These are phyloP conservation scores for Chymomyza amoena DNA, from an alignment of 2,888 invertebrate genomes.

Conservation along the genomic window DNA sequence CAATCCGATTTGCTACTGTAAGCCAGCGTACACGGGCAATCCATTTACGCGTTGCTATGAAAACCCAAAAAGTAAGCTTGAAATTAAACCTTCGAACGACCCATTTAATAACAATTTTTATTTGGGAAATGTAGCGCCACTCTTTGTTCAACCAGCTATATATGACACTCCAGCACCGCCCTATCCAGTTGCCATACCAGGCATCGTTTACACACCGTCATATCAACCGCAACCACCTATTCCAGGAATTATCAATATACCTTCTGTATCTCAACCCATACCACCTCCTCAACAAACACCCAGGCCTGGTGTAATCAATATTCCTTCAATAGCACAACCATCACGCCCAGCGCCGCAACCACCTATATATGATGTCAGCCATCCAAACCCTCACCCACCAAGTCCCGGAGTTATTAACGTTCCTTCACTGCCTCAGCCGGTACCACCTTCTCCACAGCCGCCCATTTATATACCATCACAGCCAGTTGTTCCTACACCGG, in stretches of 20 bases:
- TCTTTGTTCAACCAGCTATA: conserved; percentile 80
- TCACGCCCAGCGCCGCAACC: background rate
- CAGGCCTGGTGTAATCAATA: background rate
- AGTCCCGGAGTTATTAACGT: conserved; percentile 31
- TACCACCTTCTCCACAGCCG: background rate
- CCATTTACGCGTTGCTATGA: conserved; percentile 82
- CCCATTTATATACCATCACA: background rate
- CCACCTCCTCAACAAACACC: conserved; percentile 17
- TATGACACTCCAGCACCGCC: conserved; percentile 85
- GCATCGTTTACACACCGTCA: conserved; percentile 81
- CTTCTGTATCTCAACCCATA: conserved; percentile 7
- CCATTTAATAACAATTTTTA: conserved; percentile 16
- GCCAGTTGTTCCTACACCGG: background rate
- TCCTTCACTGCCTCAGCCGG: conserved; percentile 50
- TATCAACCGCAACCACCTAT: conserved; percentile 63
- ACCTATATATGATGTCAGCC: background rate
- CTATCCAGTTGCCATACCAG: conserved; percentile 77
- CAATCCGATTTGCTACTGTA: conserved; percentile 83
- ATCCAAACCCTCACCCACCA: conserved; percentile 4
- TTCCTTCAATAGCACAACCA: background rate
- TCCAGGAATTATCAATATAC: conserved; percentile 18
- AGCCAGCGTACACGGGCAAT: conserved; percentile 82
- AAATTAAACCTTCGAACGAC: background rate
- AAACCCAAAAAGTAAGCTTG: conserved; percentile 64
- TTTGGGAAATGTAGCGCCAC: conserved; percentile 17